Base-by-base conservation (phyloP, 2,888 invertebrate species). In the Ophion costatus region DNA sequence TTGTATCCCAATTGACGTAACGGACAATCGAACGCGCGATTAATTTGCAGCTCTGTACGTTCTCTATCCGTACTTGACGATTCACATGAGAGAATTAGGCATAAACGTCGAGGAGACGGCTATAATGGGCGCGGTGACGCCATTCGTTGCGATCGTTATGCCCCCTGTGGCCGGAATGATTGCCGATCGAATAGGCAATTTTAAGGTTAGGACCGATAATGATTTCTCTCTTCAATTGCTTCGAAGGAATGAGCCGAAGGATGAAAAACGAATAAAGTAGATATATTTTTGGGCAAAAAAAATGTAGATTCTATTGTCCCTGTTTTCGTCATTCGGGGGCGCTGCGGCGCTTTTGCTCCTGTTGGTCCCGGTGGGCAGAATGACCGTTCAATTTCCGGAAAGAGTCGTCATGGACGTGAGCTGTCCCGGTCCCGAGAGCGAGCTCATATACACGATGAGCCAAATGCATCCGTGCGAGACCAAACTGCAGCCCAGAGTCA, bases 131-230 rank as follows among this genome's bases (percentile, higher is more conserved):
- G 96, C 97, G 0, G 95, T 97, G 51, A 96, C 96, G 71, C 97
- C 97, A 0, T 95, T 97, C 82, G 95, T 97, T 24, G 96, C 96
- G 85, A 96, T 97, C 88, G 94, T 97, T 84, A 97, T 97, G 96
- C 97, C 97, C 56, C 97, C 97, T 1, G 92, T 97, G 51, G 96
- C 97, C 4, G 97, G 97, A 82, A 95, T 97, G 94, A 93, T 97
- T 59, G 97, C 97, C 0, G 97, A 97, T 93, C 96, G 96, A 93
- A 96, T 97, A 87, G 97, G 97, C 86, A 97, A 97, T 94, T 97
- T 97, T 93, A 96, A 96, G 95, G 97, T 97, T 91, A 70, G 63
- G 5, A 51, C 51, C 45, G 14, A 20, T 2, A 14, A 51, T 11
- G n/a, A 22, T 17, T 17, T 57, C 33, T 67, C 33, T 29, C 56